Percentiles rank a stretch among this genome's conserved stretches.
Evolutionary conservation across 2,113 vertebrate species (phyloP).

Genomic region (Tychaedon coryphoeus): DNA sequence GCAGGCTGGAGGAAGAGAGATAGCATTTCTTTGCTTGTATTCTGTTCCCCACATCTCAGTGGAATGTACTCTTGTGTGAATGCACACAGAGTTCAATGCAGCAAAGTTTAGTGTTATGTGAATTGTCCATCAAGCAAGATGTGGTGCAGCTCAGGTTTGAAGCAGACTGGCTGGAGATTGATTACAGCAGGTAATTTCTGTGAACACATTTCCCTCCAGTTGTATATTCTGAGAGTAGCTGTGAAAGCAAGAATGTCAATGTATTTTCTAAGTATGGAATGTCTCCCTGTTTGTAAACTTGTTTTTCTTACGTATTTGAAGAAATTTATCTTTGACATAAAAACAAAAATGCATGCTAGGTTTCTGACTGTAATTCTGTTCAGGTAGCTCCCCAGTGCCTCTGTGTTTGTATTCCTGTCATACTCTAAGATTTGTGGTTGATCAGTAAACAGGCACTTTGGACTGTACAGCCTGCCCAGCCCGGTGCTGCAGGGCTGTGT

Average conservation of each 20-base stretch:
- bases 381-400: background rate
- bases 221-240: background rate
- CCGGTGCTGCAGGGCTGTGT: background rate
- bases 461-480: background rate
- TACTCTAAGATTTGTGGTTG: background rate
- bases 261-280: background rate
- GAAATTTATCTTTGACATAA: background rate
- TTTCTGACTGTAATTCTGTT: background rate
- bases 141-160: background rate
- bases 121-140: background rate
- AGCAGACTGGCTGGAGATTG: background rate
- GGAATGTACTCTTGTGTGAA: background rate
- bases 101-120: fast-evolving
- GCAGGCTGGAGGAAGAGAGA: background rate
- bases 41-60: background rate
- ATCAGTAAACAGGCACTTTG: background rate
- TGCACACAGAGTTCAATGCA: background rate
- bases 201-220: background rate
- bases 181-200: background rate
- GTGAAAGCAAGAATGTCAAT: background rate
- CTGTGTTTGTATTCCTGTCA: background rate
- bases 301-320: background rate
- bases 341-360: background rate
- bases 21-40: background rate
- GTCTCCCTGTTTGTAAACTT: background rate